A percentile compares a stretch with the other conserved stretches of the same genome.
Conservation (phyloP, 2,797 vertebrate species). For the Macropodus opercularis region DNA sequence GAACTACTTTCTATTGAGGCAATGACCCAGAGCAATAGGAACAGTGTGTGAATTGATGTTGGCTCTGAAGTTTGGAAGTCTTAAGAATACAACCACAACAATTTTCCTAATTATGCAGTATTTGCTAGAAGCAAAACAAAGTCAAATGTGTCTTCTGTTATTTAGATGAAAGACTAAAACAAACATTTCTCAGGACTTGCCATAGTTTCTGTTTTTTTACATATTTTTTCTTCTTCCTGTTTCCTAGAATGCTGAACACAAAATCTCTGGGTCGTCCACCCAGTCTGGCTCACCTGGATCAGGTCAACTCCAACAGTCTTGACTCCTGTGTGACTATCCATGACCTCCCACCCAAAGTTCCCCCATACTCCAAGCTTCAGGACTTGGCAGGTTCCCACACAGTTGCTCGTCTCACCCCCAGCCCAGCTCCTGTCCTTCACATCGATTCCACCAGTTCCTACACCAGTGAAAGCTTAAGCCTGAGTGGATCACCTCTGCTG, state of each 20-base stretch:
- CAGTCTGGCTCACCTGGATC: conserved; percentile 93
- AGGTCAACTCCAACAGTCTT: conserved; percentile 95
- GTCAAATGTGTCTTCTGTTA: neutral
- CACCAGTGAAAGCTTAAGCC: conserved; percentile 86
- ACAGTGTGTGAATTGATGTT: neutral
- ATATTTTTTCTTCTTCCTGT: conserved; percentile 18
- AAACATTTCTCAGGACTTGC: neutral
- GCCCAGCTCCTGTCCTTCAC: conserved; percentile 95
- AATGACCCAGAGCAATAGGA: neutral
- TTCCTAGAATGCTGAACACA: conserved; percentile 82
- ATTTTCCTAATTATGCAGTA: neutral
- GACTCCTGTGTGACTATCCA: conserved; percentile 88
- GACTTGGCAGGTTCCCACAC: conserved; percentile 81
- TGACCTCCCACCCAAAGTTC: conserved; percentile 84
- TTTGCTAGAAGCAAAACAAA: neutral
- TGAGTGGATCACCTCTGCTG: conserved; percentile 84
- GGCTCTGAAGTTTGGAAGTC: conserved; percentile 6
- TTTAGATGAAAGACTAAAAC: conserved; percentile 6
- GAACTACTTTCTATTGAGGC: neutral
- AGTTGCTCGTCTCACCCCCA: conserved; percentile 89
- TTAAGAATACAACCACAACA: neutral
- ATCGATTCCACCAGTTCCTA: conserved; percentile 94
- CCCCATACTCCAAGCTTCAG: conserved; percentile 87
- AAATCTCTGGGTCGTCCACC: conserved; percentile 93
- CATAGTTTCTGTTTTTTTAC: conserved; percentile 2